Evolutionary conservation across 2,888 invertebrate genomes (phyloP), one percentile per base, ranked within the genome.

Genomic region (Andrena bicolor): DNA sequence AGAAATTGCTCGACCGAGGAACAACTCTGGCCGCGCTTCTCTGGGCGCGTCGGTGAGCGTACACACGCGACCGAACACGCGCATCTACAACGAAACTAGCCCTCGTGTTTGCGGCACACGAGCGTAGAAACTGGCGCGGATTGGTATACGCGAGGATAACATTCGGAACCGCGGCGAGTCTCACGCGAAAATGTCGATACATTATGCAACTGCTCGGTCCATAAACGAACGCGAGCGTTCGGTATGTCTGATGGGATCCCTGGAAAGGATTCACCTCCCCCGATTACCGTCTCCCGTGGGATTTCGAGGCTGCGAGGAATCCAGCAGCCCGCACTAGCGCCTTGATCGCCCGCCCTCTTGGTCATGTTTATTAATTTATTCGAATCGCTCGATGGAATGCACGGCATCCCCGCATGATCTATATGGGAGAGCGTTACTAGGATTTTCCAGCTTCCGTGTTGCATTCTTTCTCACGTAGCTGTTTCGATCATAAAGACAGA

Each of bases 171-270:
- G 65, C 63, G 65, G 10, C 61, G 76, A 78, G 84, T 89, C 88
- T 88, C 90, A 83, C 86, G 89, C 88, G 88, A 91, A 91, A 86
- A 87, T 86, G 80, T 80, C 87, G 84, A 92, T 93, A 90, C 92
- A 93, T 93, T 92, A 93, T 93, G 92, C 91, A 93, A 91, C 91
- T 91, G 88, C 89, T 88, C 90, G 92, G 90, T 89, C 88, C 93
- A 90, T 93, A 92, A 93, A 93, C 91, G 90, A 87, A 89, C 87
- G 82, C 87, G 86, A 85, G 80, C 87, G 89, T 84, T 66, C 85
- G 86, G 91, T 91, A 91, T 92, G 88, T 88, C 74, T 35, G 74
- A 82, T 77, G 87, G 87, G 86, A 89, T 89, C 85, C 85, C 71
- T 76, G 64, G 69, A 76, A 81, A 77, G 64, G 69, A 68, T 77